Conservation (phyloP, 2,888 invertebrate genomes). For the Scaptomyza cyrtandrae region DNA sequence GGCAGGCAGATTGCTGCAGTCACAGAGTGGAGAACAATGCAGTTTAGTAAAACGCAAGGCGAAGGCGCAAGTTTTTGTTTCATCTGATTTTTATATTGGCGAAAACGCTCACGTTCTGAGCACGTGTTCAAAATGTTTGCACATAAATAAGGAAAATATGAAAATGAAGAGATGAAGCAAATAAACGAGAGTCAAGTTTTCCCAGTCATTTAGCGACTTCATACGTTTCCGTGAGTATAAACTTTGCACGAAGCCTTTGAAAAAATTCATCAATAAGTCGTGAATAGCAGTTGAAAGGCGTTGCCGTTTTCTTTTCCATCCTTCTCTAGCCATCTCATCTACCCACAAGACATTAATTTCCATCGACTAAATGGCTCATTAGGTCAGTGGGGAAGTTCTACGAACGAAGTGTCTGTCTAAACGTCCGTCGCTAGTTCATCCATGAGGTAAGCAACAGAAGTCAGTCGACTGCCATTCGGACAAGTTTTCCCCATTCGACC, state of each 20-base stretch:
- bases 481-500: conserved; percentile 57
- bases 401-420: conserved; percentile 8
- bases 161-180: conserved; percentile 65
- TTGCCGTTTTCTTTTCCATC: neutral
- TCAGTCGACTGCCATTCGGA: conserved; percentile 49
- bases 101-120: conserved; percentile 71
- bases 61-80: conserved; percentile 25
- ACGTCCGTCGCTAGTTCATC: conserved; percentile 26
- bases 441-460: conserved; percentile 42
- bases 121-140: conserved; percentile 73
- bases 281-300: conserved; percentile 45
- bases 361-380: conserved; percentile 82
- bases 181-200: conserved; percentile 42
- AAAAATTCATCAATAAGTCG: conserved; percentile 71
- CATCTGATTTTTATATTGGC: conserved; percentile 45
- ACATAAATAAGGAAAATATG: conserved; percentile 73
- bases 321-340: conserved; percentile 8
- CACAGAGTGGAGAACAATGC: conserved; percentile 43
- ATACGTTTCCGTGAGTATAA: conserved; percentile 50
- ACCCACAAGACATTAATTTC: conserved; percentile 73
- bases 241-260: conserved; percentile 65
- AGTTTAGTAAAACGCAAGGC: conserved; percentile 27
- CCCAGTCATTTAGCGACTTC: conserved; percentile 61
- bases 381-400: conserved; percentile 74
- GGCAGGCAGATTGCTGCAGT: conserved; percentile 36